Percentiles rank a stretch among this genome's conserved stretches.
Conservation (phyloP, 2,113 vertebrate genomes). For the Leucopternis melanops region DNA sequence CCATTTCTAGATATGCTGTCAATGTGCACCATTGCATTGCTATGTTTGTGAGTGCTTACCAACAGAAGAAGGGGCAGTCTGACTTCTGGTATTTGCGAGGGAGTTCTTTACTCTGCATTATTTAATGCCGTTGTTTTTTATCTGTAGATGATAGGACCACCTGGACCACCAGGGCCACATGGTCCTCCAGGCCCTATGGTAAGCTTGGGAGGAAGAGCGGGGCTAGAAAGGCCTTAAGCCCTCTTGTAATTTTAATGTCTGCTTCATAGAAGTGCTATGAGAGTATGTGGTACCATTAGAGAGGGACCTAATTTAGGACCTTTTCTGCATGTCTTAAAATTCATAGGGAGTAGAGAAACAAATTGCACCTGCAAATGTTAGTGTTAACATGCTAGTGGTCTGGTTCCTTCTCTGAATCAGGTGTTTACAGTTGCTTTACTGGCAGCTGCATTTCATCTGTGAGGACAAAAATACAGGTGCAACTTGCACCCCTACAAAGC, state of each 20-base stretch:
- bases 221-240: not conserved
- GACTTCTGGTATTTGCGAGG: conserved; percentile 12
- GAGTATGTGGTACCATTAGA: not conserved
- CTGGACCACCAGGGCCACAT: conserved; percentile 88
- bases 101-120: not conserved
- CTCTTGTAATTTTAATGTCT: not conserved
- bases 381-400: not conserved
- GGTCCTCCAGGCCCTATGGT: conserved; percentile 97
- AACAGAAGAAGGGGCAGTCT: not conserved
- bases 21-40: not conserved
- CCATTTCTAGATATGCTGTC: not conserved
- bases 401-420: not conserved
- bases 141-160: conserved; percentile 85
- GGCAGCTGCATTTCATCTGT: not conserved
- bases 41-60: not conserved
- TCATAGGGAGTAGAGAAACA: not conserved
- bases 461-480: not conserved
- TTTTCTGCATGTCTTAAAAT: not conserved
- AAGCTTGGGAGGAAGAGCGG: conserved; percentile 46
- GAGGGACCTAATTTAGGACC: not conserved
- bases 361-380: not conserved
- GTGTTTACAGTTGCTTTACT: not conserved
- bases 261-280: not conserved
- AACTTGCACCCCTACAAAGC: not conserved
- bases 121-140: conserved; percentile 30